Percentiles rank a stretch among this genome's conserved stretches.
phyloP scores from a whole-genome alignment of 2,888 invertebrate genomes.

The Ormia ochracea region DNA sequence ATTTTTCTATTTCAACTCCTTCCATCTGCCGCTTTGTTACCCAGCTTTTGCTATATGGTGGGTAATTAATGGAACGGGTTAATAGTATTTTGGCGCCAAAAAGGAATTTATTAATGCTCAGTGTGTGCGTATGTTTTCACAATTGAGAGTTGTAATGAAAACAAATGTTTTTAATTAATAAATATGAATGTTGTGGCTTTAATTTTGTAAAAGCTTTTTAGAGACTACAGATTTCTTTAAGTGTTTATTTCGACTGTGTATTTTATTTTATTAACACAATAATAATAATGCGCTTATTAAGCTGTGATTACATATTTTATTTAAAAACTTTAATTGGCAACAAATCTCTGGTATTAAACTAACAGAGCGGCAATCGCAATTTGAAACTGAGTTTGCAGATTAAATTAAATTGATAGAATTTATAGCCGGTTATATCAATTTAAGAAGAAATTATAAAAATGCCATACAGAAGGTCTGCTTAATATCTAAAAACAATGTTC shows the following conservation, averaged over 20 bases:
- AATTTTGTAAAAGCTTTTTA: conserved; percentile 33
- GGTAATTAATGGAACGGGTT: conserved; percentile 19
- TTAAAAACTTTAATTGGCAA: neutral
- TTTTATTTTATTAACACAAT: conserved; percentile 36
- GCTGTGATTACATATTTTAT: neutral
- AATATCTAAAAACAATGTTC: too few relatives aligned
- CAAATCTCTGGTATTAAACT: too few relatives aligned
- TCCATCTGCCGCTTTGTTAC: neutral
- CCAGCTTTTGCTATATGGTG: neutral
- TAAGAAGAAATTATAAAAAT: too few relatives aligned
- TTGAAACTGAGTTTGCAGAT: too few relatives aligned
- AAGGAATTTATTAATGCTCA: neutral
- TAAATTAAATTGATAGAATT: too few relatives aligned
- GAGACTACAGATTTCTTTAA: conserved; percentile 32
- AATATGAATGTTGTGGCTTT: conserved; percentile 76
- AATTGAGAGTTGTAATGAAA: conserved; percentile 73
- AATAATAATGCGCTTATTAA: conserved; percentile 23
- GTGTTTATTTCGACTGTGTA: neutral
- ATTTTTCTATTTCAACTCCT: conserved; percentile 27
- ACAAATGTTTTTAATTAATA: conserved; percentile 78
- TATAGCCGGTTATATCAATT: too few relatives aligned
- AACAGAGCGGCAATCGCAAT: neutral
- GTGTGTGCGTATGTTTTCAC: conserved; percentile 5
- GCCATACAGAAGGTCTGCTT: too few relatives aligned
- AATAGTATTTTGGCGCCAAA: conserved; percentile 49